Percentiles rank a stretch among this genome's conserved stretches.
These are phyloP conservation scores for Scaptomyza tumidula DNA, from an alignment of 2,888 invertebrate species.

Conservation along the genomic window DNA sequence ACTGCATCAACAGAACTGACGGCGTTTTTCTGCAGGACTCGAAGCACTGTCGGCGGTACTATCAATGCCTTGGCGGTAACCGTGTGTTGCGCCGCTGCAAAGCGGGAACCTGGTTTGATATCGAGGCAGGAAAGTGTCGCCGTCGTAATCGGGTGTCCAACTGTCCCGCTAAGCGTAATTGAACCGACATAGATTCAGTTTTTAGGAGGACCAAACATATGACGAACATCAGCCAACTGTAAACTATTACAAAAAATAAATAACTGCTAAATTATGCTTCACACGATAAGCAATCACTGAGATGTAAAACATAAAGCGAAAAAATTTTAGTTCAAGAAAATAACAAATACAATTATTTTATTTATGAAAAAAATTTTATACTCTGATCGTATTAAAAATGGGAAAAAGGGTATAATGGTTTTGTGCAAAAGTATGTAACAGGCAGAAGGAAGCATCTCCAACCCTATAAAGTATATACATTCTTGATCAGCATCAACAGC, in stretches of 20 bases:
- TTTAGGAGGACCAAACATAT: background rate
- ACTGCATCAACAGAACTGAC: conserved; percentile 41
- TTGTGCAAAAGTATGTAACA: too few relatives aligned
- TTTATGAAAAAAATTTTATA: too few relatives aligned
- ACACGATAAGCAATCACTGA: too few relatives aligned
- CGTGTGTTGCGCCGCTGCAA: conserved; percentile 44
- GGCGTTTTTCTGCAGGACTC: conserved; percentile 54
- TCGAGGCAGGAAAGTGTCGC: conserved; percentile 47
- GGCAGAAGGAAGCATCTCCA: too few relatives aligned
- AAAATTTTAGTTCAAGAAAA: too few relatives aligned
- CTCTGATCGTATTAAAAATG: too few relatives aligned
- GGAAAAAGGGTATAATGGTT: too few relatives aligned
- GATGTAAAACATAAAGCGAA: too few relatives aligned
- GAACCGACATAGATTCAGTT: background rate
- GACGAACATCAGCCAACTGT: conserved; percentile 7
- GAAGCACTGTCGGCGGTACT: conserved; percentile 59
- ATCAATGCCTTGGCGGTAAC: conserved; percentile 43
- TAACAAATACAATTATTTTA: too few relatives aligned
- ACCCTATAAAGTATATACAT: too few relatives aligned
- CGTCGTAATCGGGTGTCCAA: conserved; percentile 46
- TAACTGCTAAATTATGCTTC: conserved; percentile 12
- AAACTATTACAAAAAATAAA: conserved; percentile 12
- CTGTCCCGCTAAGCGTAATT: conserved; percentile 59
- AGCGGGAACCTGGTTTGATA: conserved; percentile 58
- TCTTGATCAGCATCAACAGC: too few relatives aligned